Evolutionary conservation across 2,113 vertebrate species (phyloP).

Genomic region (Lathamus discolor): DNA sequence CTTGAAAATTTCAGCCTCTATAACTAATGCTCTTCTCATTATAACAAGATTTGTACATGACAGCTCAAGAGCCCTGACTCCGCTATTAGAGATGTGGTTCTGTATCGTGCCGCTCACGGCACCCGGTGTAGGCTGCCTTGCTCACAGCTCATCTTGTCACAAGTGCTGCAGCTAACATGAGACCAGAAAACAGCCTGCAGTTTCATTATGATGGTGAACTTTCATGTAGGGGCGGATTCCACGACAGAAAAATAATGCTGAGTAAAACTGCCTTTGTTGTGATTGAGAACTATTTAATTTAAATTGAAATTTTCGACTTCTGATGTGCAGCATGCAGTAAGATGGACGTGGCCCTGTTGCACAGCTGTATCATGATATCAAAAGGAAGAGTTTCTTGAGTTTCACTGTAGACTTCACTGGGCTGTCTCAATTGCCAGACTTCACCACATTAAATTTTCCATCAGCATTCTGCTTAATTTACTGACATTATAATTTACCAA

Average conservation of each 20-base stretch:
- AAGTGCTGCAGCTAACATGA: neutral
- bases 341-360: neutral
- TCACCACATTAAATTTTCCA: constrained; percentile 56
- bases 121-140: neutral
- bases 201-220: neutral
- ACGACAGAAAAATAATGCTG: neutral
- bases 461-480: constrained; percentile 64
- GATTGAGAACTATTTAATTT: constrained; percentile 40
- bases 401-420: neutral
- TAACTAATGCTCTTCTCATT: constrained; percentile 60
- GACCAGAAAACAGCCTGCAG: neutral
- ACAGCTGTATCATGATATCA: neutral
- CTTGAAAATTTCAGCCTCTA: constrained; percentile 65
- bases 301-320: neutral
- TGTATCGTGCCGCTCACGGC: neutral
- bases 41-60: constrained; percentile 62
- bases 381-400: constrained; percentile 36
- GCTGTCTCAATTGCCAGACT: constrained; percentile 10
- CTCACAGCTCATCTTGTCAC: constrained; percentile 21
- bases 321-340: neutral
- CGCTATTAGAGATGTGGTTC: neutral
- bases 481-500: constrained; percentile 52
- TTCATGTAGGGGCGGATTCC: neutral
- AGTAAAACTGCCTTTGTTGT: constrained; percentile 29
- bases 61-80: constrained; percentile 37